Evolutionary conservation across 2,888 invertebrate genomes (phyloP), one percentile per base, ranked within the genome.

Genomic region (Eudemis profundana): DNA sequence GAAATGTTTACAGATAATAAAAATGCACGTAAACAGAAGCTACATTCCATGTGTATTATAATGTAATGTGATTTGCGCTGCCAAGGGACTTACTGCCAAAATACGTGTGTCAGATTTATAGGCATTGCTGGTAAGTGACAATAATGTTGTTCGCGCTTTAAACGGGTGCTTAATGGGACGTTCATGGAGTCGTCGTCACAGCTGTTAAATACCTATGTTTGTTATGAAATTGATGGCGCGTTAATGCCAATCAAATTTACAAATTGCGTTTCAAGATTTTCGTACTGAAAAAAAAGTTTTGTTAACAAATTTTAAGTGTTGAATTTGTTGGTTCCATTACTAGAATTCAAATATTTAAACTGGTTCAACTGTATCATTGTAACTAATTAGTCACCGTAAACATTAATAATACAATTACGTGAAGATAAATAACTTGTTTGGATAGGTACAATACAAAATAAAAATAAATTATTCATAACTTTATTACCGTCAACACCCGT

Each of bases 61-160:
- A 14, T 68, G 69, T 68, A 44, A 42, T 63, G 21, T 27, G n/a
- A 46, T 64, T 60, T 38, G 29, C 7, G 15, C 72, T 86, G 87
- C 87, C 87, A 87, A 87, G 72, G 76, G 72, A 73, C 67, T 72
- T 81, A 77, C 77, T 85, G 86, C 87, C 87, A 87, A 86, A 85
- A 77, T 80, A 78, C 75, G 66, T 74, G 77, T 72, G 72, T 73
- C 70, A 69, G 74, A 79, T 80, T 72, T 71, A 71, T 77, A 71
- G 76, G 70, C 74, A 70, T 69, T 73, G 76, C 79, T 81, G 80
- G 78, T 74, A 77, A 79, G 76, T 77, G 76, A 75, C 71, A 71
- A 70, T 71, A 69, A 71, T 75, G 70, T 71, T 63, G 70, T 72
- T 72, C 68, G 54, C 64, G 62, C 49, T 46, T 44, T 57, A 49